A percentile compares a stretch with the other conserved stretches of the same genome.
Conservation (phyloP, 2,113 vertebrate species). For the Myocastor coypus region DNA sequence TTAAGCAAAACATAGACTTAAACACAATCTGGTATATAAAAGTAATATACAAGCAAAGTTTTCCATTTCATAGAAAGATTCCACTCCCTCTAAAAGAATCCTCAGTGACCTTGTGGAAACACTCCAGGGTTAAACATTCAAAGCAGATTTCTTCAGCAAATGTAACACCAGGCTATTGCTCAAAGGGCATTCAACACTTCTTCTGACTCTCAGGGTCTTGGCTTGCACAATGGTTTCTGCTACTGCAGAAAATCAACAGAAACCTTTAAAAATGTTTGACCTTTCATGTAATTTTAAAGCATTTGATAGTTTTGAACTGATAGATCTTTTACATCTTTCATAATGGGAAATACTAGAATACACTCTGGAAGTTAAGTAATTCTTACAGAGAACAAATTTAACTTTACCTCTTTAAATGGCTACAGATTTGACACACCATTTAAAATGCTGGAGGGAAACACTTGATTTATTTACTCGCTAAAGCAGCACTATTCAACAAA, state of each 20-base stretch:
- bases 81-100: slow-evolving; percentile 46
- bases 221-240: background rate
- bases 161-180: background rate
- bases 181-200: slow-evolving; percentile 17
- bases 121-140: background rate
- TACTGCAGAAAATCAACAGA: slow-evolving; percentile 63
- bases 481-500: slow-evolving; percentile 41
- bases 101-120: slow-evolving; percentile 47
- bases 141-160: slow-evolving; percentile 20
- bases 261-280: slow-evolving; percentile 44
- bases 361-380: slow-evolving; percentile 57
- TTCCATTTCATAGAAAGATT: background rate
- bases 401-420: slow-evolving; percentile 62
- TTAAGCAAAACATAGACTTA: background rate
- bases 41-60: slow-evolving; percentile 31
- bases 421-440: slow-evolving; percentile 66
- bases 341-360: slow-evolving; percentile 59
- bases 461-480: slow-evolving; percentile 58
- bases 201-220: background rate
- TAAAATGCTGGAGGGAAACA: slow-evolving; percentile 52
- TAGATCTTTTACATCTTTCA: slow-evolving; percentile 43
- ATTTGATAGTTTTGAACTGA: slow-evolving; percentile 28
- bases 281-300: slow-evolving; percentile 57
- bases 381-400: slow-evolving; percentile 70
- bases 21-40: background rate